Evolutionary conservation across 1,140 invertebrate genomes (phyloP).

Genomic region (Rhynchophorus ferrugineus): DNA sequence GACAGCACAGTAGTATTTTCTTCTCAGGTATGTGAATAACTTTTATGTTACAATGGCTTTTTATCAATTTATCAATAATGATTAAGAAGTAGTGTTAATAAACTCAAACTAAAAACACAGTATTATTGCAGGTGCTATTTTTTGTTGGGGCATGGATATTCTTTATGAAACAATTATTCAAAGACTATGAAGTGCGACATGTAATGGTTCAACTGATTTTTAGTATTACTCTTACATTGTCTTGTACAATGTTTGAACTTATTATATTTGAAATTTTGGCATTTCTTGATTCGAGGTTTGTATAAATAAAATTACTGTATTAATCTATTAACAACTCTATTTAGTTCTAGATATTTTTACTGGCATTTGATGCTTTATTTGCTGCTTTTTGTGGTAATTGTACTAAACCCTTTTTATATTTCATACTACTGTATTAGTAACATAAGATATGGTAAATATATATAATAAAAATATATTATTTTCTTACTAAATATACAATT

Average conservation of each 20-base stretch:
- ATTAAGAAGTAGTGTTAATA: background rate
- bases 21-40: constrained; percentile 50
- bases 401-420: constrained; percentile 95
- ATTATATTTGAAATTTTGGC: constrained; percentile 99
- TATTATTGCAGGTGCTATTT: constrained; percentile 73
- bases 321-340: no score
- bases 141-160: constrained; percentile 97
- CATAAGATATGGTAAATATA: constrained; percentile 74
- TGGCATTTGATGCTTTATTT: constrained; percentile 91
- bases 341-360: constrained; percentile 90
- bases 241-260: constrained; percentile 98
- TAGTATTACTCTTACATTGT: constrained; percentile 92
- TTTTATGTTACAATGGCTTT: background rate
- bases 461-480: background rate
- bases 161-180: constrained; percentile 96
- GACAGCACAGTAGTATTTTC: constrained; percentile 61
- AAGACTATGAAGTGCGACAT: constrained; percentile 97
- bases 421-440: constrained; percentile 91
- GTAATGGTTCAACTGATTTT: constrained; percentile 92
- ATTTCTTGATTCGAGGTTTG: constrained; percentile 64
- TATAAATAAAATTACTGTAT: no score
- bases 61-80: background rate
- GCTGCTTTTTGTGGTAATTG: constrained; percentile 90
- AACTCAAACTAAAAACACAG: background rate
- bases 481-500: background rate